Evolutionary conservation across 2,888 invertebrate species (phyloP).

Genomic region (Tridacna gigas): DNA sequence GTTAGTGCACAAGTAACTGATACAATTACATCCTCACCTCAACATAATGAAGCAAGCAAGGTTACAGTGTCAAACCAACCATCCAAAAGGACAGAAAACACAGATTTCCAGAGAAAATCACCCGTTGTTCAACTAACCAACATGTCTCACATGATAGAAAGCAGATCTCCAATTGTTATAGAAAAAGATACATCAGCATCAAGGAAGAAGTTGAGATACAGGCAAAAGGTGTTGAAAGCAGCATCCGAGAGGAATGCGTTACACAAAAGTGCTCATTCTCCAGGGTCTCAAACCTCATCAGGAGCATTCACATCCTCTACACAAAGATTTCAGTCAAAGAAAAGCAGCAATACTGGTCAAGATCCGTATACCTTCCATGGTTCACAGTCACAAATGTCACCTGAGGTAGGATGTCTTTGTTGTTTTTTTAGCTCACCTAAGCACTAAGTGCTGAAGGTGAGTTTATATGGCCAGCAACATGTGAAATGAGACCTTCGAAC

Average conservation of each 20-base stretch:
- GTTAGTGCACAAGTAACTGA: neutral
- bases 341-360: conserved; percentile 19
- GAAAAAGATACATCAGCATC: neutral
- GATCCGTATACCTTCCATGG: conserved; percentile 54
- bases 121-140: conserved; percentile 9
- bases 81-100: neutral
- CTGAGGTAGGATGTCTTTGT: conserved; percentile 29
- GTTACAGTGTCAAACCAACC: neutral
- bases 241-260: conserved; percentile 37
- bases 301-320: conserved; percentile 54
- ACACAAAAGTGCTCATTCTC: conserved; percentile 12
- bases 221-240: conserved; percentile 29
- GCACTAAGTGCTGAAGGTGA: too few species aligned
- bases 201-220: neutral
- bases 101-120: neutral
- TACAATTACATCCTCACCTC: neutral
- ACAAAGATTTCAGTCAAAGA: conserved; percentile 41
- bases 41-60: neutral
- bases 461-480: too few species aligned
- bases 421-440: too few species aligned
- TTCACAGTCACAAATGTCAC: conserved; percentile 48
- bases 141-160: neutral
- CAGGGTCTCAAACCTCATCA: conserved; percentile 36
- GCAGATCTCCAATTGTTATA: neutral
- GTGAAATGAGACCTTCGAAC: too few species aligned